Conservation (phyloP, 2,113 vertebrate genomes). For the Ancistrus triradiatus region DNA sequence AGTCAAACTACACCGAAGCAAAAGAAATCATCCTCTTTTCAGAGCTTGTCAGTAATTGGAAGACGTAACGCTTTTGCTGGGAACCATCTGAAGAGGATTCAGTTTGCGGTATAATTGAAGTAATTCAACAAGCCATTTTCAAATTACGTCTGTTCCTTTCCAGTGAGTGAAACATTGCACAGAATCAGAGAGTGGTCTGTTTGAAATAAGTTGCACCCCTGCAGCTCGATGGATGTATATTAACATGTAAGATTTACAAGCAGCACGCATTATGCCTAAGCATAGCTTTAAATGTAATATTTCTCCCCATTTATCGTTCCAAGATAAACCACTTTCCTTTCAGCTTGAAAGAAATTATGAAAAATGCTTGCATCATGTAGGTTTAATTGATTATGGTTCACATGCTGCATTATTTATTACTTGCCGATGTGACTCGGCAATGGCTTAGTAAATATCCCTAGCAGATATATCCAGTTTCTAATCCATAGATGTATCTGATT, state of each 20-base stretch:
- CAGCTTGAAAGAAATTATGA: neutral
- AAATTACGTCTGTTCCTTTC: slow-evolving; percentile 41
- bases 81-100: slow-evolving; percentile 35
- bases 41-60: slow-evolving; percentile 27
- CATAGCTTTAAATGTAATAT: slow-evolving; percentile 15
- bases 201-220: slow-evolving; percentile 25
- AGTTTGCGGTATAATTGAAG: slow-evolving; percentile 35
- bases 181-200: slow-evolving; percentile 4
- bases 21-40: slow-evolving; percentile 38
- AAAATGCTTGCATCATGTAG: neutral
- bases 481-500: neutral
- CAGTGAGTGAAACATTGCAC: slow-evolving; percentile 7
- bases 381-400: slow-evolving; percentile 1
- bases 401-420: slow-evolving; percentile 13
- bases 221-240: slow-evolving; percentile 27
- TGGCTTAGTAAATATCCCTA: neutral
- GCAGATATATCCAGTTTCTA: neutral
- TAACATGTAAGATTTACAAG: slow-evolving; percentile 29
- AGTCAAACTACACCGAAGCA: slow-evolving; percentile 31
- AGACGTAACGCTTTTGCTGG: slow-evolving; percentile 20
- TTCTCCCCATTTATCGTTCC: slow-evolving; percentile 9
- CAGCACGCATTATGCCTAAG: slow-evolving; percentile 14
- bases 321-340: slow-evolving; percentile 20
- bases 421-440: neutral
- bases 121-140: slow-evolving; percentile 41